Base-by-base conservation (phyloP, 2,113 vertebrate genomes). In the Atractosteus spatula region DNA sequence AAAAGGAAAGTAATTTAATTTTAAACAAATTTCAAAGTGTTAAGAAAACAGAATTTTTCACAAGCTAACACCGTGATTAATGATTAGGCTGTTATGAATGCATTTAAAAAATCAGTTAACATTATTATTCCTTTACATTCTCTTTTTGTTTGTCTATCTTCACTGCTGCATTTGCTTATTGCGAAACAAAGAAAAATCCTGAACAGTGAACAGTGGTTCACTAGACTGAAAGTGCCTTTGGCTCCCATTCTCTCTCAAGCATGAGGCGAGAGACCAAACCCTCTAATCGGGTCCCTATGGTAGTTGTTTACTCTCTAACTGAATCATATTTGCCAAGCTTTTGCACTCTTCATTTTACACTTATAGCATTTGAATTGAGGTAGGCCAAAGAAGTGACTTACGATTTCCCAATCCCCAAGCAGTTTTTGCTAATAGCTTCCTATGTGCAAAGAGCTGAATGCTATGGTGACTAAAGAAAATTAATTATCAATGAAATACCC, bases 181-280 rank as follows among this genome's bases (percentile, higher is more conserved):
- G 47, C 47, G 1, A 10, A 51, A 51, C 47, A 51, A 51, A 51
- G 47, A 51, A 10, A 10, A 51, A 51, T 51, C 29, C 29, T 29
- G 29, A 10, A 51, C 10, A 51, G 47, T 10, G 10, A 10, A 51
- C 47, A 51, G 5, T 51, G 5, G 29, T 10, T 51, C 47, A 51
- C 41, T 56, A 62, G 47, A 71, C 72, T 51, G 74, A 54, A 17
- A 45, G 54, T 71, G 63, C 68, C 55, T 54, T 69, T 56, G 45
- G 69, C 65, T n/a, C 14, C 47, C 41, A 42, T 45, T 63, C 57
- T 65, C 41, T 54, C 51, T 43, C 43, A 71, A 66, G 74, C 74
- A 55, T 67, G 70, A 76, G 66, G 70, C 44, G 47, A 69, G 73
- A 61, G 42, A 41, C 62, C 72, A 68, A 45, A 45, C 71, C 74